These are phyloP conservation scores for Drosophila nr. perissopoda DNA, from an alignment of 2,888 invertebrate genomes.

Conservation along the genomic window DNA sequence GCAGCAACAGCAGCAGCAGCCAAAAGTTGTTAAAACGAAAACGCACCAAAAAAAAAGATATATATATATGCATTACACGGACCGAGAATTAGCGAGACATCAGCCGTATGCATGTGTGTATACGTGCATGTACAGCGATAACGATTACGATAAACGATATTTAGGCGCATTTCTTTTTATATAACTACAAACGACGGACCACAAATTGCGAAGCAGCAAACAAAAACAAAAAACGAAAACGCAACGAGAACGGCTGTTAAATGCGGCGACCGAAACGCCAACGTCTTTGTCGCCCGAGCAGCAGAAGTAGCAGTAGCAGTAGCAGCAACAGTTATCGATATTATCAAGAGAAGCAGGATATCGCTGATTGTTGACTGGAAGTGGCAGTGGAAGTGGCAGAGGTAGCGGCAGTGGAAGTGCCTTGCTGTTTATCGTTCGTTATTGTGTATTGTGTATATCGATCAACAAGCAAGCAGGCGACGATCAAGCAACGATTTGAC, in stretches of 20 bases:
- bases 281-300: slow-evolving; percentile 45
- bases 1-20: slow-evolving; percentile 44
- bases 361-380: slow-evolving; percentile 54
- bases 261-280: slow-evolving; percentile 67
- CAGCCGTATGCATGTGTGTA: slow-evolving; percentile 5
- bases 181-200: slow-evolving; percentile 31
- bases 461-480: not conserved
- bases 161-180: slow-evolving; percentile 51
- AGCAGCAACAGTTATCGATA: slow-evolving; percentile 53
- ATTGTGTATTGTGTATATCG: slow-evolving; percentile 9
- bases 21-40: slow-evolving; percentile 61
- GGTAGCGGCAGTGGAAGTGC: slow-evolving; percentile 17
- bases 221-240: slow-evolving; percentile 44
- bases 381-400: slow-evolving; percentile 12
- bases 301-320: slow-evolving; percentile 38
- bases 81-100: slow-evolving; percentile 1
- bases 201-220: slow-evolving; percentile 44
- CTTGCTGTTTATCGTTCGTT: slow-evolving; percentile 11
- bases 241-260: slow-evolving; percentile 65
- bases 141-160: slow-evolving; percentile 53
- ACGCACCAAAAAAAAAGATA: slow-evolving; percentile 40
- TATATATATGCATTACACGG: slow-evolving; percentile 6
- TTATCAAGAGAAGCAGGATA: slow-evolving; percentile 40
- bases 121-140: slow-evolving; percentile 24
- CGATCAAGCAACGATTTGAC: slow-evolving; percentile 48